Base-by-base conservation (phyloP, 2,888 invertebrate species). In the Acrobasis consociella region DNA sequence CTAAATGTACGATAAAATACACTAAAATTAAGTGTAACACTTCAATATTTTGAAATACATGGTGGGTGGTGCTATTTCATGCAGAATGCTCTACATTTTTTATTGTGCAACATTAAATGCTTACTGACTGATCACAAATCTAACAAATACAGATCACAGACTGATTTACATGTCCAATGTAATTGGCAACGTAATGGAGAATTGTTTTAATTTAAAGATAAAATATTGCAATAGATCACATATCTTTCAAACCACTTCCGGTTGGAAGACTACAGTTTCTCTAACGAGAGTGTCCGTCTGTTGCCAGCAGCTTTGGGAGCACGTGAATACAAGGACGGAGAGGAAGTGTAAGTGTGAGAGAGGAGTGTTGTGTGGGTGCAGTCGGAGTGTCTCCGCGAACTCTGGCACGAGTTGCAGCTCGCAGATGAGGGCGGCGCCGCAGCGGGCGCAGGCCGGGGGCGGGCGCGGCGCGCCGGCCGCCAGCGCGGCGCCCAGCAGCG, bases 351-450 rank as follows among this genome's bases (percentile, higher is more conserved):
- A 85, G 68, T 94, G 93, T 8, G 92, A 73, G 10, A 93, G 85
- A 17, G 93, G 85, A 2, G 84, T 76, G 65, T 93, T 93, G 42
- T 86, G 91, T 11, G 93, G 93, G 16, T 89, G 83, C 58, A 97
- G 83, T 60, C 91, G 91, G 46, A 97, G 87, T 63, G 95, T 94
- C 17, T 95, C 94, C 62, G 97, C 95, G 49, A 97, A 91, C 2
- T 96, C 96, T 0, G 98, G 97, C 58, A 98, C 91, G 52, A 98
- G 90, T 89, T 98, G 98, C 11, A 97, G 86, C 84, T 98, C 98
- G 81, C 97, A 97, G 31, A 94, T 91, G 69, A 96, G 93, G 46
- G 94, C 94, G 1, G 95, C 93, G 60, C 96, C 95, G 78, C 97
- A 97, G 77, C 97, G 93, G 55, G 87, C 82, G 79, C 97, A 97